Evolutionary conservation across 2,113 vertebrate species (phyloP).

Genomic region (Anthoscopus minutus): DNA sequence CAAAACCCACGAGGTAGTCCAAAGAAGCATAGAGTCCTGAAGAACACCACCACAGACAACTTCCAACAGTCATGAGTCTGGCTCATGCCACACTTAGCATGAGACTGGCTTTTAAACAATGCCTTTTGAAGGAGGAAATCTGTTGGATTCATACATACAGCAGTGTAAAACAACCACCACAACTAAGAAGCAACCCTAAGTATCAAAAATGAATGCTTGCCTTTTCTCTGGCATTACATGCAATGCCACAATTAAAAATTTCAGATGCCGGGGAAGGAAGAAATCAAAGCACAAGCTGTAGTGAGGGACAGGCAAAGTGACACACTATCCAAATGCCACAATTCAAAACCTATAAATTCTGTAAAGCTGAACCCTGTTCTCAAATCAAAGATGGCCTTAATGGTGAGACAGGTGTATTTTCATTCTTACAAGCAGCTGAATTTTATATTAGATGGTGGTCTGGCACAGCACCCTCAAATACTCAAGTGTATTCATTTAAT

Average conservation of each 20-base stretch:
- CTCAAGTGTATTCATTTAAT: neutral
- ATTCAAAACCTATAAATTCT: neutral
- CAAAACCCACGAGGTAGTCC: conserved; percentile 66
- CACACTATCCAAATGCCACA: neutral
- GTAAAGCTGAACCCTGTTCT: neutral
- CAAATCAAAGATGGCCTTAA: neutral
- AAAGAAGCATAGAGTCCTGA: conserved; percentile 38
- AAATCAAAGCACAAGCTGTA: neutral
- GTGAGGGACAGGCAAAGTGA: neutral
- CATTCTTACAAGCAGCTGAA: neutral
- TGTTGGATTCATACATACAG: neutral
- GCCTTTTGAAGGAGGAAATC: neutral
- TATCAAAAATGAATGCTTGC: neutral
- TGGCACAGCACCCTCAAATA: neutral
- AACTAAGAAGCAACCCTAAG: neutral
- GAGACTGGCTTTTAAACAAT: neutral
- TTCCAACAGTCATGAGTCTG: neutral
- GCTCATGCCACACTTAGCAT: neutral
- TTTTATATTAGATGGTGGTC: neutral
- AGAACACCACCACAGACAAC: neutral
- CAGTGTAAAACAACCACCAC: conserved; percentile 34
- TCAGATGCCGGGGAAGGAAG: neutral
- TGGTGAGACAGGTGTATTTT: neutral
- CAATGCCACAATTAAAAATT: neutral
- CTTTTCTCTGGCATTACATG: neutral